phyloP scores from a whole-genome alignment of 1,140 invertebrate genomes.

The Zaprionus vittiger region DNA sequence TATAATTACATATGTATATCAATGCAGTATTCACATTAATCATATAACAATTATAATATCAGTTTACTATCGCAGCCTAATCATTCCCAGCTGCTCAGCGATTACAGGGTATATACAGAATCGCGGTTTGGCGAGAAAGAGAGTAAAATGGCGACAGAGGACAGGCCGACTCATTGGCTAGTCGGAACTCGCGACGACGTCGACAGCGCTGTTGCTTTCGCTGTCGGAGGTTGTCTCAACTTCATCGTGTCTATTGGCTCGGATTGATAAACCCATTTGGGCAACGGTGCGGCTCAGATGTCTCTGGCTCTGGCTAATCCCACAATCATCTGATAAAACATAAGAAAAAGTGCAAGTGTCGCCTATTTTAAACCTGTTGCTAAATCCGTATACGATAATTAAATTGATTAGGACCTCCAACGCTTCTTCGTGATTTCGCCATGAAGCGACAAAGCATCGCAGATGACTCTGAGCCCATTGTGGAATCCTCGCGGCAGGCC shows the following conservation, averaged over 20 bases:
- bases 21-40: not conserved
- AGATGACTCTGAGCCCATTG: constrained; percentile 41
- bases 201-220: not conserved
- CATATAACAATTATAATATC: not conserved
- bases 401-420: not conserved
- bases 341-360: constrained; percentile 5
- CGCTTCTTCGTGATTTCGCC: not conserved
- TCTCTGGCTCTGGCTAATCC: constrained; percentile 16
- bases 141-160: constrained; percentile 9
- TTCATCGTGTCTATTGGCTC: constrained; percentile 14
- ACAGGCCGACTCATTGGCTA: constrained; percentile 17
- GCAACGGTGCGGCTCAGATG: constrained; percentile 34
- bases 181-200: constrained; percentile 4
- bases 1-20: not conserved
- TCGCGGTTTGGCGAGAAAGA: not conserved
- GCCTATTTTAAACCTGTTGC: not conserved
- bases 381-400: not conserved
- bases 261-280: constrained; percentile 38
- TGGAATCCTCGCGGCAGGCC: constrained; percentile 28
- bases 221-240: constrained; percentile 11
- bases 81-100: not conserved
- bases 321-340: not conserved
- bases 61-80: not conserved
- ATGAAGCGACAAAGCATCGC: constrained; percentile 20
- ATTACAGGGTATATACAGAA: constrained; percentile 2